Base-by-base conservation (phyloP, 2,113 vertebrate genomes). In the Sardina pilchardus region DNA sequence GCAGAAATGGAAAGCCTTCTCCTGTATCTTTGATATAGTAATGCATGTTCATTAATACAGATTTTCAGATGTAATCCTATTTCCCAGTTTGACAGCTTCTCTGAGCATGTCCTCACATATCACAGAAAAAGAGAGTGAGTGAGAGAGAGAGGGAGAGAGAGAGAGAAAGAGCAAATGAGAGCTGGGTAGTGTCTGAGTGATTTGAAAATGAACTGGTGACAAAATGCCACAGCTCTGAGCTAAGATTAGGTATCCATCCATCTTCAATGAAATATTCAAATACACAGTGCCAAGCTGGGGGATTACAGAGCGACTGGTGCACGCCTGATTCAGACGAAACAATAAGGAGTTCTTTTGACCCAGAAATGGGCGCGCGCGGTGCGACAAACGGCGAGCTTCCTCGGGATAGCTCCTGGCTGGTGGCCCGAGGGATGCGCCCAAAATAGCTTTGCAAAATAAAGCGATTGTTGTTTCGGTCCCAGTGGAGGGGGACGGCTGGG, bases 241-340 rank as follows among this genome's bases (percentile, higher is more conserved):
- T 95, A 95, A 95, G 95, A 95, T 96, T 96, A 96, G 94, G 93
- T 94, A 94, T 95, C 94, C 94, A 95, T 95, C 94, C 93, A 92
- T 95, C 94, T 95, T 92, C 90, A 93, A 95, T 96, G 93, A 95
- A 95, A 95, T 95, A 96, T 96, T 95, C 92, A 96, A 95, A 94
- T 93, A 90, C 87, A 91, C 85, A 89, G 90, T 91, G 91, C 90
- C 86, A 85, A 91, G 90, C 89, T 84, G 88, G 90, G 90, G 88
- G 89, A 94, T 94, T 93, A 94, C 91, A 89, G 85, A 75, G 39
- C 71, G 71, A 91, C 93, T 92, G 93, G 93, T 91, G 92, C 91
- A 90, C 92, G 93, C 91, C 91, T 90, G 91, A 92, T 90, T 92
- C 90, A 88, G 92, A 90, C 90, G 90, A 93, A 93, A 93, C 92